Conservation (phyloP, 2,888 invertebrate species). For the Himalopsyche japonica region DNA sequence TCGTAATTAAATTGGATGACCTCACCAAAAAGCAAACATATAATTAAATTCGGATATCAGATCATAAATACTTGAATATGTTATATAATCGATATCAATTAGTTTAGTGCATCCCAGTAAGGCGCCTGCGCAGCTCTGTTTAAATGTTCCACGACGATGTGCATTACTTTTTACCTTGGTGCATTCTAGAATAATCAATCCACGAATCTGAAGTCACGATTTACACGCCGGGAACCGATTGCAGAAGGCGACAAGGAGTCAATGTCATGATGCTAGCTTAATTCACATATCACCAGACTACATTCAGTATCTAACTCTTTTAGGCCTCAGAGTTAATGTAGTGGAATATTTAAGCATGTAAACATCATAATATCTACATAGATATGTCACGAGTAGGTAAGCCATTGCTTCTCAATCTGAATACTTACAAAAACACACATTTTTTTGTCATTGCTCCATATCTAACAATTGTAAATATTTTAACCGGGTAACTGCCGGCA, state of each 20-base stretch:
- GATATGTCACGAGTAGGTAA: not conserved
- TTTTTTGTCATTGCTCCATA: too few relatives aligned
- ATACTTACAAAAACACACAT: too few relatives aligned
- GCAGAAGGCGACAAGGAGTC: conserved; percentile 27
- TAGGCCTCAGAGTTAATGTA: not conserved
- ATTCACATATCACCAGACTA: not conserved
- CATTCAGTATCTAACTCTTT: not conserved
- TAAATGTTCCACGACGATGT: not conserved
- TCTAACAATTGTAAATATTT: too few relatives aligned
- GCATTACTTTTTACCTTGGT: conserved; percentile 30
- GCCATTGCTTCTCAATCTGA: too few relatives aligned
- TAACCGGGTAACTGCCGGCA: too few relatives aligned
- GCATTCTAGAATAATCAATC: conserved; percentile 18
- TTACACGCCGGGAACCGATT: conserved; percentile 20
- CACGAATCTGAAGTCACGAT: conserved; percentile 37
- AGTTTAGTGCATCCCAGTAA: not conserved
- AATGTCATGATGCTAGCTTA: conserved; percentile 23
- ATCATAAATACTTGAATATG: not conserved
- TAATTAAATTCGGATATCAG: not conserved
- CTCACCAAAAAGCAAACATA: not conserved
- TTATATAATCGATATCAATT: not conserved
- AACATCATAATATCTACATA: not conserved
- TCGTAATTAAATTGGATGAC: not conserved
- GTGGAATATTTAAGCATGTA: not conserved
- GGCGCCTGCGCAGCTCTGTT: not conserved